Conservation (phyloP, 2,113 vertebrate genomes). For the Odocoileus virginianus region DNA sequence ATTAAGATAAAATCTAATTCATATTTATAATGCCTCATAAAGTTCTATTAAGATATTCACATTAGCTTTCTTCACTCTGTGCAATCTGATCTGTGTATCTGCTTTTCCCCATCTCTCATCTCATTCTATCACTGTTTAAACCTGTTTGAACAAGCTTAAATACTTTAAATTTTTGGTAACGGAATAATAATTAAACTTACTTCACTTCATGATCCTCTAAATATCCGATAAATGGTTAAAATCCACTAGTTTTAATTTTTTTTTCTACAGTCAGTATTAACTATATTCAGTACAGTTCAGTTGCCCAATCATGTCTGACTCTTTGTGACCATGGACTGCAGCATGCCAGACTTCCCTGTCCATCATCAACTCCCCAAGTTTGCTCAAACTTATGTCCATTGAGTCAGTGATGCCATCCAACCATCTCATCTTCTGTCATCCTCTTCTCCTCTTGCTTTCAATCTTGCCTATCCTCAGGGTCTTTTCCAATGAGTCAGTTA, state of each 20-base stretch:
- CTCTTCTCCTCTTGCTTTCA: background rate
- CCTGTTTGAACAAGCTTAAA: background rate
- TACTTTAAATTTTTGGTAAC: background rate
- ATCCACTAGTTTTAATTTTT: background rate
- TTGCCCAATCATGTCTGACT: background rate
- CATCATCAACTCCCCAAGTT: background rate
- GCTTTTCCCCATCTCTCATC: background rate
- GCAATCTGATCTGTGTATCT: background rate
- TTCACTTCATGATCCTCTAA: background rate
- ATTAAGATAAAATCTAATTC: background rate
- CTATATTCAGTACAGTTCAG: background rate
- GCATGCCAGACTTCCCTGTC: background rate
- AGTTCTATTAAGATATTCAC: background rate
- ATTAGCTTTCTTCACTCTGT: background rate
- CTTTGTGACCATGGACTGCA: background rate
- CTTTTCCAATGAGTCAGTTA: background rate
- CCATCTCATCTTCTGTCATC: background rate
- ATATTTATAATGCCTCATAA: background rate
- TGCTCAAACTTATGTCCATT: background rate
- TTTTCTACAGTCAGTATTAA: background rate
- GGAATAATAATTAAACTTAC: background rate
- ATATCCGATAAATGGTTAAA: background rate
- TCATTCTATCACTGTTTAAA: background rate
- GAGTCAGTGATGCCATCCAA: background rate
- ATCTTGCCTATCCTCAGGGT: background rate